Evolutionary conservation across 2,888 invertebrate genomes (phyloP).

Genomic region (Metallyticus violacea): DNA sequence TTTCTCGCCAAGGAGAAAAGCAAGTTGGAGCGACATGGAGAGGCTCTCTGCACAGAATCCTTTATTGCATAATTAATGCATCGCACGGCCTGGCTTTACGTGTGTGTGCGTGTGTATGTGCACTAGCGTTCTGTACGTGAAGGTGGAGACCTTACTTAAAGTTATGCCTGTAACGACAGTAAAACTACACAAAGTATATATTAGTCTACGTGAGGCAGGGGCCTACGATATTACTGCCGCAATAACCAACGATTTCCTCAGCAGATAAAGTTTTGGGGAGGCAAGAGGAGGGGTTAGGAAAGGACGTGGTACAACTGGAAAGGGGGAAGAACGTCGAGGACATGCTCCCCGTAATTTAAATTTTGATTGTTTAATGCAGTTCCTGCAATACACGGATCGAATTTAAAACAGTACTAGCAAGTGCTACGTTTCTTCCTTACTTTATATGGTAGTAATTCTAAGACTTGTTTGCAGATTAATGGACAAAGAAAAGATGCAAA

Average conservation of each 20-base stretch:
- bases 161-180: slow-evolving; percentile 7
- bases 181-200: slow-evolving; percentile 5
- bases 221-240: background rate
- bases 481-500: no score
- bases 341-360: background rate
- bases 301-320: background rate
- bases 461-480: no score
- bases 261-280: background rate
- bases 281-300: background rate
- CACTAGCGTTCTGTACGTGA: background rate
- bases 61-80: slow-evolving; percentile 18
- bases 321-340: background rate
- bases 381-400: background rate
- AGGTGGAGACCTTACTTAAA: background rate
- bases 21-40: background rate
- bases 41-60: background rate
- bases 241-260: background rate
- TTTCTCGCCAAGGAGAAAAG: background rate
- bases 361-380: background rate
- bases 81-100: slow-evolving; percentile 11
- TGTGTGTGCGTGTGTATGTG: background rate
- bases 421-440: background rate
- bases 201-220: background rate
- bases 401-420: background rate
- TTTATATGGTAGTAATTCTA: no score